A percentile compares a stretch with the other conserved stretches of the same genome.
Evolutionary conservation across 2,113 vertebrate species (phyloP).

Genomic region (Oreochromis spilurus): DNA sequence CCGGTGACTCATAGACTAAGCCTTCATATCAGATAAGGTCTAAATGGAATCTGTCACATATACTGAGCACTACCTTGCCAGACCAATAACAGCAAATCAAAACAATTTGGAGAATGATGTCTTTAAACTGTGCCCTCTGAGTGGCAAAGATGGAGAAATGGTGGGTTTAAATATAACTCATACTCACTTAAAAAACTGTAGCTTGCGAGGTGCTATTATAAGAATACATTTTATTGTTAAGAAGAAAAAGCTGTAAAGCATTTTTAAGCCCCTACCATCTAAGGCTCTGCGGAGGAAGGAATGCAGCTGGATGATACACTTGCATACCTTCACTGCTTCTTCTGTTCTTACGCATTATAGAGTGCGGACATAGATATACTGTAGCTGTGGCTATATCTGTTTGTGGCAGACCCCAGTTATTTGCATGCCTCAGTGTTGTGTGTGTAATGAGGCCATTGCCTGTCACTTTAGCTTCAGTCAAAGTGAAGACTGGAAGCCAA

Average conservation of each 20-base stretch:
- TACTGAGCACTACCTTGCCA: conserved; percentile 29
- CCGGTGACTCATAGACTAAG: conserved; percentile 37
- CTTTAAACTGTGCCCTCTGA: conserved; percentile 39
- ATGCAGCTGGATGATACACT: background rate
- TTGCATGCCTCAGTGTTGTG: conserved; percentile 28
- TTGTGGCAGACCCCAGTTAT: conserved; percentile 38
- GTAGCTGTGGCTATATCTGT: conserved; percentile 11
- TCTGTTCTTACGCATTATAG: background rate
- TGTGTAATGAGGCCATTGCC: conserved; percentile 55
- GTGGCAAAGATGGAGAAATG: conserved; percentile 6
- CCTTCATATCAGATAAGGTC: conserved; percentile 42
- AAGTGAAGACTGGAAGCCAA: conserved; percentile 50
- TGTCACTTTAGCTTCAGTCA: conserved; percentile 63
- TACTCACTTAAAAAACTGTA: conserved; percentile 6
- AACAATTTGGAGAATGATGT: conserved; percentile 41
- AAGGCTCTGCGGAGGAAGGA: background rate
- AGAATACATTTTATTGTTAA: conserved; percentile 17
- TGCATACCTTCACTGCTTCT: background rate
- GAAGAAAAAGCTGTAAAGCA: background rate
- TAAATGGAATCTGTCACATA: conserved; percentile 61
- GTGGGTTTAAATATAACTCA: conserved; percentile 22
- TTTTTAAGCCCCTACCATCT: background rate
- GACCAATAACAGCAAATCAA: conserved; percentile 58
- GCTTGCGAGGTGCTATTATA: background rate
- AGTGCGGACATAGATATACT: background rate